phyloP scores from a whole-genome alignment of 1,140 invertebrate genomes.

The Ditylenchus dipsaci region DNA sequence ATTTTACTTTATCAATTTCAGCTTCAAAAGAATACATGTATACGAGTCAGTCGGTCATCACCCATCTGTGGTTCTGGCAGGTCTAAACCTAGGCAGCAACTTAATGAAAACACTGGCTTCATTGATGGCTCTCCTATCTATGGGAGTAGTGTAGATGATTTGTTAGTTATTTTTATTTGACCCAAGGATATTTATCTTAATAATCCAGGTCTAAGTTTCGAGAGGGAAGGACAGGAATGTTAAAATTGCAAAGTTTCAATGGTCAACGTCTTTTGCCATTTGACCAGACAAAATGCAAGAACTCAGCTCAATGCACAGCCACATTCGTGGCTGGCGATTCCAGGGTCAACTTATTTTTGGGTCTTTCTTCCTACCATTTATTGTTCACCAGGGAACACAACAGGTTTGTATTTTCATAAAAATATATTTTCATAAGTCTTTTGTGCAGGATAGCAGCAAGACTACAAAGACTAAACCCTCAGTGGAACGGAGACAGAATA shows the following conservation, averaged over 20 bases:
- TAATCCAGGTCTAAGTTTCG: constrained; percentile 42
- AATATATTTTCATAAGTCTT: not conserved
- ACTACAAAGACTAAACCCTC: constrained; percentile 51
- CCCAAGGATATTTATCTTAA: not conserved
- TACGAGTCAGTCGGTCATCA: constrained; percentile 55
- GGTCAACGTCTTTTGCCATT: constrained; percentile 53
- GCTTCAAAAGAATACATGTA: constrained; percentile 50
- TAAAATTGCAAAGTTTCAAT: constrained; percentile 55
- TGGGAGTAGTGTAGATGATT: constrained; percentile 36
- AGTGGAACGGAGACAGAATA: constrained; percentile 52
- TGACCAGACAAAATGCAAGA: constrained; percentile 49
- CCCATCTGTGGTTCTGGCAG: constrained; percentile 56
- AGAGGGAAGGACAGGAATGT: constrained; percentile 46
- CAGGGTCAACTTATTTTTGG: constrained; percentile 55
- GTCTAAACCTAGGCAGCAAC: constrained; percentile 53
- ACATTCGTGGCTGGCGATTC: constrained; percentile 54
- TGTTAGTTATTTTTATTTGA: not conserved
- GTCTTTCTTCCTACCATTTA: constrained; percentile 52
- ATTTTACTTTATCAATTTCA: constrained; percentile 14
- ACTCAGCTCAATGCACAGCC: constrained; percentile 41
- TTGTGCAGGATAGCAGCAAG: constrained; percentile 43
- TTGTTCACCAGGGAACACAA: constrained; percentile 57
- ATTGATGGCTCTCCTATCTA: constrained; percentile 54
- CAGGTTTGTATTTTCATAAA: constrained; percentile 20
- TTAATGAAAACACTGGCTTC: constrained; percentile 53